Base-by-base conservation (phyloP, 2,888 invertebrate genomes). In the Trypoxylon attenuatum region DNA sequence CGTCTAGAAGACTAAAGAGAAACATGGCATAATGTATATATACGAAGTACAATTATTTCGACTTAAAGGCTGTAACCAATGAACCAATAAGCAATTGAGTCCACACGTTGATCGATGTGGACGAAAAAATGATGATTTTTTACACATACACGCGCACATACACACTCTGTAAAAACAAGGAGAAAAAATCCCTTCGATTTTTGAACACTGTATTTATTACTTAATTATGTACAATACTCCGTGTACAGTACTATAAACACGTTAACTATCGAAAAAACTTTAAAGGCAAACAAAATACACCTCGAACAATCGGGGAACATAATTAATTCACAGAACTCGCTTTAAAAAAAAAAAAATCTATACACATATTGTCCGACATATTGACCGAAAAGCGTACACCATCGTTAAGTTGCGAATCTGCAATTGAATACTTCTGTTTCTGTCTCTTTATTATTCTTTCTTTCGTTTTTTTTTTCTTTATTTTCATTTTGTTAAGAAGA, bases 221-320 rank as follows among this genome's bases (percentile, higher is more conserved):
- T 75, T 72, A 73, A 69, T 72, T 73, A 69, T 79, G 79, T 77
- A 77, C 77, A 77, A 70, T 78, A 70, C 61, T 56, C 74, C 67
- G 63, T 75, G 79, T 79, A 79, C 69, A 73, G 54, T 68, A 66
- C 71, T 73, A 69, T 77, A 69, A 77, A 77, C 72, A 77, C 64
- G 67, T 77, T 64, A 42, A 64, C 73, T 63, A 59, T 13, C 65
- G 57, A 55, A 69, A 60, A 61, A 56, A 45, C 47, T 55, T 59
- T 59, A 46, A 69, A 68, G 54, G 52, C 72, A 70, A 74, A 74
- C 59, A 54, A 64, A 72, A 66, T 55, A 55, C 45, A n/a, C 15
- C 25, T 56, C 27, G 50, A 58, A 63, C 23, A 63, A 55, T 50
- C 45, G 49, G 51, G 49, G 52, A 69, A 75, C 41, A 6, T 33